A percentile compares a stretch with the other conserved stretches of the same genome.
Conservation (phyloP, 2,888 invertebrate species). For the Macaria liturata region DNA sequence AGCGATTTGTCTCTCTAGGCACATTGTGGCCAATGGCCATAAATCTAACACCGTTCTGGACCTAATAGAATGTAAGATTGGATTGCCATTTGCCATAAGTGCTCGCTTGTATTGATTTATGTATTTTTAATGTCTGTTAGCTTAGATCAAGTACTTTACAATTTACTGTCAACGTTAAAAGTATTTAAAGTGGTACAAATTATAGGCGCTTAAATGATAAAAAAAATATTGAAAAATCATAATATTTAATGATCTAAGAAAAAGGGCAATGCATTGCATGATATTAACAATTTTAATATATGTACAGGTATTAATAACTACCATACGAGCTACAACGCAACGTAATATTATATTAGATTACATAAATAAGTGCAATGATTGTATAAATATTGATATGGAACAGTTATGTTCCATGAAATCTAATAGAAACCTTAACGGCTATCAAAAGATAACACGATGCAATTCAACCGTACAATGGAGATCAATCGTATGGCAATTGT, state of each 20-base stretch:
- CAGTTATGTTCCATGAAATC: slow-evolving; percentile 30
- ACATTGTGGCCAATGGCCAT: slow-evolving; percentile 48
- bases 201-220: too few species aligned
- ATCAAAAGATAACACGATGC: slow-evolving; percentile 30
- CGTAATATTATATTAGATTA: background rate
- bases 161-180: too few species aligned
- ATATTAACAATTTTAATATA: too few species aligned
- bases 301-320: too few species aligned
- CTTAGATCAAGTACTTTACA: too few species aligned
- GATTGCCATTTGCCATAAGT: slow-evolving; percentile 13
- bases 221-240: too few species aligned
- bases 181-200: too few species aligned
- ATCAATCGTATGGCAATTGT: slow-evolving; percentile 37
- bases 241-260: too few species aligned
- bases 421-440: slow-evolving; percentile 25
- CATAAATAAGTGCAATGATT: background rate
- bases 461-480: slow-evolving; percentile 32
- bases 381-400: background rate
- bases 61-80: slow-evolving; percentile 36
- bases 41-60: slow-evolving; percentile 33
- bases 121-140: background rate
- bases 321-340: too few species aligned
- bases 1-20: slow-evolving; percentile 57
- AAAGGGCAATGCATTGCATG: too few species aligned
- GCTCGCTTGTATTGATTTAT: background rate